Percentiles rank a stretch among this genome's conserved stretches.
phyloP scores from a whole-genome alignment of 2,888 invertebrate genomes.

The Yponomeuta cagnagella region DNA sequence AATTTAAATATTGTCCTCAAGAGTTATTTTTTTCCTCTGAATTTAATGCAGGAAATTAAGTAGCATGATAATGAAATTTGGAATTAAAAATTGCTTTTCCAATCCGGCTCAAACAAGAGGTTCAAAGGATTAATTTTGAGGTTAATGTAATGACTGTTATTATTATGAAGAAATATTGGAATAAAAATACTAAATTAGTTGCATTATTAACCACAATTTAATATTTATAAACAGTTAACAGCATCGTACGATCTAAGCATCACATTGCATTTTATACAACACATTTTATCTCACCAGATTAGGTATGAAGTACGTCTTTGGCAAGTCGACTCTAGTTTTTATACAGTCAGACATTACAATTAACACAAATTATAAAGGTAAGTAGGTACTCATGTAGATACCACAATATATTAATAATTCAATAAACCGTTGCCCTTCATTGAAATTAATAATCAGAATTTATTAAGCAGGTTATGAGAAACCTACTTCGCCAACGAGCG shows the following conservation, averaged over 20 bases:
- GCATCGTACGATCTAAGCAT: constrained; percentile 46
- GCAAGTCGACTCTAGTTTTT: constrained; percentile 29
- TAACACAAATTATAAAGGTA: constrained; percentile 16
- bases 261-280: constrained; percentile 39
- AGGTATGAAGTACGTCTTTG: constrained; percentile 38
- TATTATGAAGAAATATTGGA: background rate
- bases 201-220: constrained; percentile 24
- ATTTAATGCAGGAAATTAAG: background rate
- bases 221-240: constrained; percentile 63
- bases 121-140: too few relatives aligned
- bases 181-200: background rate
- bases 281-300: constrained; percentile 36
- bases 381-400: constrained; percentile 29
- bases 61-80: too few relatives aligned
- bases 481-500: too few relatives aligned
- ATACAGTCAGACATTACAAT: background rate
- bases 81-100: too few relatives aligned
- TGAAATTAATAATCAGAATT: too few relatives aligned
- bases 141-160: too few relatives aligned
- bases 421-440: too few relatives aligned
- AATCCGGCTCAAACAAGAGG: too few relatives aligned
- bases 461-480: too few relatives aligned
- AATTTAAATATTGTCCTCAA: background rate
- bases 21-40: background rate
- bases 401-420: constrained; percentile 25